These are phyloP conservation scores for Drosophila longiperda DNA, from an alignment of 2,888 invertebrate species.

Conservation along the genomic window DNA sequence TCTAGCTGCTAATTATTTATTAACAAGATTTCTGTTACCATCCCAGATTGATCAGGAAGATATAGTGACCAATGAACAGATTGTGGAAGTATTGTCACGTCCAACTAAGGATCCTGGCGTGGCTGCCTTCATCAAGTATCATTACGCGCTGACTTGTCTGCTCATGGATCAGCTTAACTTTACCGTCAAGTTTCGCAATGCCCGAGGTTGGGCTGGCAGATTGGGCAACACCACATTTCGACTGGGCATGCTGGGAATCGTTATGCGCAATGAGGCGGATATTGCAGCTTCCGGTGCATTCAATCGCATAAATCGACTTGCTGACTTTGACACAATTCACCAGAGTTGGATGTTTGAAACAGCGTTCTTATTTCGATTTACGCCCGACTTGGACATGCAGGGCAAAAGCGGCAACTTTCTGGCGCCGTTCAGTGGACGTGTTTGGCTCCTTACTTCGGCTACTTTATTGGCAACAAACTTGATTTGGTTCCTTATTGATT, in stretches of 20 bases:
- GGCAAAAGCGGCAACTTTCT: conserved; percentile 80
- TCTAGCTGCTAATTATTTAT: neutral
- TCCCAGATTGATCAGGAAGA: conserved; percentile 82
- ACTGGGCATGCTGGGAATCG: conserved; percentile 80
- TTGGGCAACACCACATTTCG: conserved; percentile 80
- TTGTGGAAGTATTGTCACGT: conserved; percentile 66
- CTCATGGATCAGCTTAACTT: conserved; percentile 81
- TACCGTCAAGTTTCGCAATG: conserved; percentile 80
- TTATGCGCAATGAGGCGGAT: conserved; percentile 83
- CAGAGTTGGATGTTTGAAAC: conserved; percentile 83
- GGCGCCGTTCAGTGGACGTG: conserved; percentile 78
- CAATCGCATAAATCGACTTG: conserved; percentile 81
- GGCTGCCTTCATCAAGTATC: conserved; percentile 81
- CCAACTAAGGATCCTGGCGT: conserved; percentile 76
- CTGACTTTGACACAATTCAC: conserved; percentile 82
- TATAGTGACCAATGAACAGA: conserved; percentile 73
- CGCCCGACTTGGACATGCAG: conserved; percentile 75
- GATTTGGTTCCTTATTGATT: conserved; percentile 74
- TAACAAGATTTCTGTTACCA: neutral
- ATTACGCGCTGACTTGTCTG: conserved; percentile 72
- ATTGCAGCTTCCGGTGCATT: conserved; percentile 82
- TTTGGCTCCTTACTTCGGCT: conserved; percentile 72
- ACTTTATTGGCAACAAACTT: conserved; percentile 62
- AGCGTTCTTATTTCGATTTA: conserved; percentile 82
- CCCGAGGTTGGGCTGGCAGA: conserved; percentile 83